Evolutionary conservation across 2,888 invertebrate genomes (phyloP), one percentile per base, ranked within the genome.

Genomic region (Sphecodes monilicornis): DNA sequence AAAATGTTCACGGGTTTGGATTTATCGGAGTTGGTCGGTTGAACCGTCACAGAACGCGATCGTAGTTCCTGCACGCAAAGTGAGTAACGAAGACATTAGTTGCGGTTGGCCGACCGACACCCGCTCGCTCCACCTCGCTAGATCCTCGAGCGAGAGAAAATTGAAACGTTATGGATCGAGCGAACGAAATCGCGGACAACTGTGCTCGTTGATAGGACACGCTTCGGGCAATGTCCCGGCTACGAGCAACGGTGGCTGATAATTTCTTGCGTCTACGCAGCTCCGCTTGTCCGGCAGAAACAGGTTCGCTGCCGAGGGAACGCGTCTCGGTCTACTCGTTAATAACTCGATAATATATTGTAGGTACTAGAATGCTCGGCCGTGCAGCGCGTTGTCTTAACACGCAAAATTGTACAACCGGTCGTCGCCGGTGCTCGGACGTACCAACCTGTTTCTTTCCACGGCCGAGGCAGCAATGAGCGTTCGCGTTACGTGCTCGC

Each of bases 291-390:
- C 77, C 73, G 43, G n/a, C 73, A 69, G 73, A 54, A 84, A 84
- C 83, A 84, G 83, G 83, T 84, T 84, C 73, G 76, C 72, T 32
- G 69, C 18, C 70, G 36, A 43, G 36, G 71, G 72, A 80, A 76
- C 83, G 50, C 60, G 83, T 64, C 76, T 69, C 83, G 60, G 69
- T 73, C 50, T 76, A 83, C 76, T 69, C 82, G 82, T 82, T 84
- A 84, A 84, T 84, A 82, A 76, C 83, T 82, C 76, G 82, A 82
- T 84, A 84, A 84, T 84, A 84, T 82, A 84, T 73, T 60, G 72
- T 82, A 2, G 50, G 26, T 26, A 69, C 69, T 76, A 54, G 76
- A 82, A 69, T 69, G 66, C 43, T 50, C 83, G 50, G 54, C 18
- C 79, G 69, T 10, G 54, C 29, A 16, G 72, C 71, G 83, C 60